Evolutionary conservation across 2,797 vertebrate species (phyloP).

Genomic region (Dipus sagitta): DNA sequence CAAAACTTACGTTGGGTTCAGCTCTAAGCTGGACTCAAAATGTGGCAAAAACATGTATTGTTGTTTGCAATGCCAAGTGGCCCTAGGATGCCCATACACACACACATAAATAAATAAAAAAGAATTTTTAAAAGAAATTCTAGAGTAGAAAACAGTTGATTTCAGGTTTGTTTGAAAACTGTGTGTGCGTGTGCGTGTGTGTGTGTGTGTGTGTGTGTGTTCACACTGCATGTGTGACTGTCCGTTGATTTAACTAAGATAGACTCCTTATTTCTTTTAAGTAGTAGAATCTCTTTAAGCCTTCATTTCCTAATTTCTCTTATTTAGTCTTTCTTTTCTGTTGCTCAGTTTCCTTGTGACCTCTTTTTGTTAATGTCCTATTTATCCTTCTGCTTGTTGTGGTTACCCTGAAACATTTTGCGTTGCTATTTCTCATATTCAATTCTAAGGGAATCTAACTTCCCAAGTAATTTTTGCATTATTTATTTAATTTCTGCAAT

Average conservation of each 20-base stretch:
- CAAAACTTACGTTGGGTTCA: no score
- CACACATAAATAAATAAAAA: no score
- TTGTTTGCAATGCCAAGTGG: no score
- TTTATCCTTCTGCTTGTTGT: background rate
- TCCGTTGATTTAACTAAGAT: background rate
- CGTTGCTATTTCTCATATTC: constrained; percentile 40
- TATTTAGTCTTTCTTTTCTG: constrained; percentile 46
- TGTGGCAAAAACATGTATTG: no score
- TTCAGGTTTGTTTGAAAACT: constrained; percentile 50
- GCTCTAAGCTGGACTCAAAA: no score
- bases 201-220: background rate
- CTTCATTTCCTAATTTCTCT: background rate
- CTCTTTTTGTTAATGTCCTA: background rate
- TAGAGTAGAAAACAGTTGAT: background rate
- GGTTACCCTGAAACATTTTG: background rate
- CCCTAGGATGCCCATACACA: no score
- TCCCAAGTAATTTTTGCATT: background rate
- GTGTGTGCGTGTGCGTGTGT: background rate
- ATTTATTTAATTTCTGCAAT: constrained; percentile 52
- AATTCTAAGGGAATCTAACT: background rate
- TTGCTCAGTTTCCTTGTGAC: constrained; percentile 14
- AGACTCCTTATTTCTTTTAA: background rate
- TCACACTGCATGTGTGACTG: background rate
- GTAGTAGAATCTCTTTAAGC: constrained; percentile 27
- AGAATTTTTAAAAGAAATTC: background rate